Evolutionary conservation across 2,888 invertebrate species (phyloP).

Genomic region (Coleophora flavipennella): DNA sequence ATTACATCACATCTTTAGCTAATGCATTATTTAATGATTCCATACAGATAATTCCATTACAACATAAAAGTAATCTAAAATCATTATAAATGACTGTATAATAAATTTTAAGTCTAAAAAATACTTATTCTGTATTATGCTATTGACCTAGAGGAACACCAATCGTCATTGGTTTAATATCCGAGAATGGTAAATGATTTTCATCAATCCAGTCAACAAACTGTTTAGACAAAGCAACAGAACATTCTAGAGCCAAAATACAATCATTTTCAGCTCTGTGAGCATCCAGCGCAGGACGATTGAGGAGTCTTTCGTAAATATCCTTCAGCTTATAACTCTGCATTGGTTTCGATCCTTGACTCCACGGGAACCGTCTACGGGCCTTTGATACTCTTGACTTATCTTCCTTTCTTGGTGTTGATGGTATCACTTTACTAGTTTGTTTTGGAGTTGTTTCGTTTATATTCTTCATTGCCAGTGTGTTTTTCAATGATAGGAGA

Average conservation of each 20-base stretch:
- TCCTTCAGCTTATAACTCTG: conserved; percentile 65
- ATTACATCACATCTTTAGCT: no score
- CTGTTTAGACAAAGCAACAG: conserved; percentile 60
- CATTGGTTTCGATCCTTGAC: conserved; percentile 23
- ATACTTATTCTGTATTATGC: neutral
- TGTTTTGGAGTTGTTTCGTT: conserved; percentile 40
- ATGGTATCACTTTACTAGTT: conserved; percentile 11
- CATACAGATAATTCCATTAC: no score
- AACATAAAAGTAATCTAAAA: no score
- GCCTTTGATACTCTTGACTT: conserved; percentile 18
- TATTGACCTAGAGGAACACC: conserved; percentile 30
- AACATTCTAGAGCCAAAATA: conserved; percentile 71
- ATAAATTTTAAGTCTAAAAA: no score
- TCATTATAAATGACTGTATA: no score
- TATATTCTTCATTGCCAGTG: conserved; percentile 3
- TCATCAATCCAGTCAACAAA: conserved; percentile 72
- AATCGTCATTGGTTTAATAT: conserved; percentile 42
- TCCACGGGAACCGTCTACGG: conserved; percentile 33
- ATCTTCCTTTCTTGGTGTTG: conserved; percentile 13
- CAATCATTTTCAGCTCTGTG: conserved; percentile 82
- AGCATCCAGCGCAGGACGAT: conserved; percentile 43
- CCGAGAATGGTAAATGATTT: conserved; percentile 33
- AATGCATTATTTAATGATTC: no score
- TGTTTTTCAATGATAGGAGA: neutral
- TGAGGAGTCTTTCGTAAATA: conserved; percentile 70